phyloP scores from a whole-genome alignment of 2,888 invertebrate species.

The Eugnorisma glareosa region DNA sequence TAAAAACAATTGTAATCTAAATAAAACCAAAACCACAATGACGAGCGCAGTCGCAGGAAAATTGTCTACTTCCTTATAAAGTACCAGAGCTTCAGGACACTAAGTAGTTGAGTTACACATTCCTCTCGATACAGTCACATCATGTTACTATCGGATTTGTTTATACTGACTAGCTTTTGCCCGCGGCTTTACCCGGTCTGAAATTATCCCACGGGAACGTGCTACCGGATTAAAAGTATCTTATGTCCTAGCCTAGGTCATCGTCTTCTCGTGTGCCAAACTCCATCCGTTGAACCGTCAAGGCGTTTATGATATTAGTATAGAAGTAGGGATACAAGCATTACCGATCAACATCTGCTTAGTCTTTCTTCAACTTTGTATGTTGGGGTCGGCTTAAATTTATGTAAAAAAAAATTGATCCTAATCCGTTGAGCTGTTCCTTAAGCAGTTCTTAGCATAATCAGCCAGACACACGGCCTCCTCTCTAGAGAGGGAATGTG shows the following conservation, averaged over 20 bases:
- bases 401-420: too few relatives aligned
- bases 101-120: slow-evolving; percentile 52
- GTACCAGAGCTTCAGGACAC: slow-evolving; percentile 50
- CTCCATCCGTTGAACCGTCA: background rate
- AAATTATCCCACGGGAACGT: background rate
- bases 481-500: too few relatives aligned
- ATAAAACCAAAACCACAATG: slow-evolving; percentile 54
- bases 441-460: too few relatives aligned
- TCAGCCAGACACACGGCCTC: too few relatives aligned
- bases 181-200: background rate
- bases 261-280: background rate
- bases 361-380: background rate
- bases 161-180: background rate
- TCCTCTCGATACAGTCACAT: slow-evolving; percentile 56
- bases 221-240: background rate
- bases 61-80: slow-evolving; percentile 69
- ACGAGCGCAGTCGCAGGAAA: slow-evolving; percentile 65
- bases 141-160: slow-evolving; percentile 33
- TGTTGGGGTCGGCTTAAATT: background rate
- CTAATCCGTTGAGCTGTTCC: background rate
- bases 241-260: background rate
- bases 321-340: background rate
- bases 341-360: background rate
- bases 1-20: slow-evolving; percentile 47
- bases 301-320: background rate